Conservation (phyloP, 2,888 invertebrate genomes). For the Cyclophora albipunctata region DNA sequence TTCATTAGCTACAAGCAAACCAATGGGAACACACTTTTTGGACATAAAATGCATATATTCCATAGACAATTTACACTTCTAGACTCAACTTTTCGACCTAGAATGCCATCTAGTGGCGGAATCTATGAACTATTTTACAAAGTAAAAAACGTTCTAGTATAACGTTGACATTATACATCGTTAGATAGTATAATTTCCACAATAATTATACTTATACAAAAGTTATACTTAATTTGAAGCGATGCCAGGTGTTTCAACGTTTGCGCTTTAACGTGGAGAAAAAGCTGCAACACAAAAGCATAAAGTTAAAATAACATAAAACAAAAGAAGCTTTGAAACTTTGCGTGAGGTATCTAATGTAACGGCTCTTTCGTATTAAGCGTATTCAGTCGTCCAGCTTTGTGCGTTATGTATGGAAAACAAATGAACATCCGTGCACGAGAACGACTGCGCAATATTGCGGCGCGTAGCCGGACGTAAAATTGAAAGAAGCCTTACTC, state of each 20-base stretch:
- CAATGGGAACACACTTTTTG: too few relatives aligned
- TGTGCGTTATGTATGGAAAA: too few relatives aligned
- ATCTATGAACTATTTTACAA: background rate
- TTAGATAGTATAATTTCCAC: background rate
- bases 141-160: background rate
- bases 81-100: too few relatives aligned
- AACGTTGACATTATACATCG: background rate
- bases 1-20: too few relatives aligned
- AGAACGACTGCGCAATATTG: too few relatives aligned
- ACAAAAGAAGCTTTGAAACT: slow-evolving; percentile 3
- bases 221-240: slow-evolving; percentile 22
- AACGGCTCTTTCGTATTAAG: background rate
- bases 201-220: slow-evolving; percentile 6
- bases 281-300: slow-evolving; percentile 47
- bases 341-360: background rate
- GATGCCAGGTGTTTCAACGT: slow-evolving; percentile 35
- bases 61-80: too few relatives aligned
- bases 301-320: slow-evolving; percentile 8
- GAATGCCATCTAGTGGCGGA: too few relatives aligned
- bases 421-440: too few relatives aligned
- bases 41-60: too few relatives aligned
- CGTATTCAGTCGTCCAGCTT: too few relatives aligned
- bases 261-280: slow-evolving; percentile 67
- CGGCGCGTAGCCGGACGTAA: background rate
- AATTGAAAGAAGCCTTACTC: background rate